Evolutionary conservation across 2,888 invertebrate species (phyloP).

Genomic region (Nephrotoma guestfalica): DNA sequence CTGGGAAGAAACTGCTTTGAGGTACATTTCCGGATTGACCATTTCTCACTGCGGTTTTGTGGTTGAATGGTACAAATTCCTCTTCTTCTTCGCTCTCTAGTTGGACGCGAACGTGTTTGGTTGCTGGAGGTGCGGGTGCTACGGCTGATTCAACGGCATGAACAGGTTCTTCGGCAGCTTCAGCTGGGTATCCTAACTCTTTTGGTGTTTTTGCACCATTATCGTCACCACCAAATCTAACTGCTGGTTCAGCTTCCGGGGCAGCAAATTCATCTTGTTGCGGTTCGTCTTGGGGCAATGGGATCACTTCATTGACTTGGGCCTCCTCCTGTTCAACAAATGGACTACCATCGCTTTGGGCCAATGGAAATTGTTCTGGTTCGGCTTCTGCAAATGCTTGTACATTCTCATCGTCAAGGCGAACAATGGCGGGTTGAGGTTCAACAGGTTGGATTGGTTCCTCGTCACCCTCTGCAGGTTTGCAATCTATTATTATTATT

Average conservation of each 20-base stretch:
- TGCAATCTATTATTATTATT: slow-evolving; percentile 2
- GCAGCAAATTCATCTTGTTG: slow-evolving; percentile 5
- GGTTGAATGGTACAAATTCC: not conserved
- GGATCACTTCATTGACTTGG: not conserved
- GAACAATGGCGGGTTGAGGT: slow-evolving; percentile 14
- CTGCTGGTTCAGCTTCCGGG: slow-evolving; percentile 3
- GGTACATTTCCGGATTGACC: slow-evolving; percentile 15
- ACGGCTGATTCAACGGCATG: not conserved
- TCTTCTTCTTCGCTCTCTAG: slow-evolving; percentile 10
- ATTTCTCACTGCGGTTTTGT: not conserved
- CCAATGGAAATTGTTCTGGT: slow-evolving; percentile 15
- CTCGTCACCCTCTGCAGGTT: slow-evolving; percentile 15
- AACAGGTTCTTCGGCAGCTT: not conserved
- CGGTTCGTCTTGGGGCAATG: not conserved
- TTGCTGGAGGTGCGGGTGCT: not conserved
- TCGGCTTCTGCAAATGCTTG: slow-evolving; percentile 29
- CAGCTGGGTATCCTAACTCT: not conserved
- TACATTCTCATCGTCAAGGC: slow-evolving; percentile 23
- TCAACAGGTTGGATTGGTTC: slow-evolving; percentile 12
- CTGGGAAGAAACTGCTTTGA: slow-evolving; percentile 30
- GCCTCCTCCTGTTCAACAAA: slow-evolving; percentile 5
- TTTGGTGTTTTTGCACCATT: not conserved
- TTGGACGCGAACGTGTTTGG: slow-evolving; percentile 13
- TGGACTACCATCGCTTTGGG: not conserved
- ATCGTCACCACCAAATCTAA: not conserved